phyloP scores from a whole-genome alignment of 2,888 invertebrate species.

The Meta bourneti region DNA sequence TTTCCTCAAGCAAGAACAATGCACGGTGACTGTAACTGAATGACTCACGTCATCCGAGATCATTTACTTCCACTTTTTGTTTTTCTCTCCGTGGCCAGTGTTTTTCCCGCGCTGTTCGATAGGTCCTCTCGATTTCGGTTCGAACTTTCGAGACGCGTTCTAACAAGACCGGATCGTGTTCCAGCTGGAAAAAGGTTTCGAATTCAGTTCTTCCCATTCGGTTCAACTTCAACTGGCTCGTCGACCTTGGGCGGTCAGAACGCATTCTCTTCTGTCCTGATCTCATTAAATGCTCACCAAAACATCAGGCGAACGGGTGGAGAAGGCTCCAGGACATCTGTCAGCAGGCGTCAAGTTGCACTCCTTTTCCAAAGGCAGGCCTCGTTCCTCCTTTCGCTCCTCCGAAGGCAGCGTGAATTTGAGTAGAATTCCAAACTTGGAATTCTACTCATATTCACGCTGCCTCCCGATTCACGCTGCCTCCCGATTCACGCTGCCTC shows the following conservation, averaged over 20 bases:
- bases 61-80: not conserved
- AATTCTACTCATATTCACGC: no score
- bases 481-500: no score
- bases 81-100: not conserved
- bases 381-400: no score
- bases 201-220: not conserved
- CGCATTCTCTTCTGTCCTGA: no score
- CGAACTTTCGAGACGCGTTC: conserved; percentile 20
- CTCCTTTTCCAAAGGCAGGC: no score
- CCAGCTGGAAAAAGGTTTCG: not conserved
- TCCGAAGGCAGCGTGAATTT: no score
- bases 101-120: conserved; percentile 20
- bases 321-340: no score
- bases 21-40: not conserved
- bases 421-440: no score
- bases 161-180: not conserved
- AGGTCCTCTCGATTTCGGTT: conserved; percentile 5
- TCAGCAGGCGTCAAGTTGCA: no score
- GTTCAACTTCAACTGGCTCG: not conserved
- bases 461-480: no score
- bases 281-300: no score
- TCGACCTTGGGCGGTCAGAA: conserved; percentile 2
- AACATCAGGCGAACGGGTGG: no score
- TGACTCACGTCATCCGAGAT: not conserved
- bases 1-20: not conserved